Evolutionary conservation across 2,797 vertebrate species (phyloP).

Genomic region (Leuciscus waleckii): DNA sequence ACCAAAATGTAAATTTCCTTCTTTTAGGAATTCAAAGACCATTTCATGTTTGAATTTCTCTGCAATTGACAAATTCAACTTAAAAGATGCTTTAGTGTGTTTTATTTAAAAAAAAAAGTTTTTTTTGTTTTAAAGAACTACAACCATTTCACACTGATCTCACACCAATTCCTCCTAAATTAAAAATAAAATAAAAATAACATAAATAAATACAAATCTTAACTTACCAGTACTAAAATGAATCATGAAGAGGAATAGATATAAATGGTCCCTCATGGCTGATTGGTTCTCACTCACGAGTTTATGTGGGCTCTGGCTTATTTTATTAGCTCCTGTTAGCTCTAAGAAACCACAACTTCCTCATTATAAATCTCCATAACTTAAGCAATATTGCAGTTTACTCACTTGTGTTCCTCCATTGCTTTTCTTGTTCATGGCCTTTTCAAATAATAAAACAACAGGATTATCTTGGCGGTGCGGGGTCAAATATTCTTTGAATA

Average conservation of each 20-base stretch:
- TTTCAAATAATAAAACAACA: background rate
- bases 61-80: background rate
- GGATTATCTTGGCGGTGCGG: background rate
- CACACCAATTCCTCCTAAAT: background rate
- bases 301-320: background rate
- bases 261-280: background rate
- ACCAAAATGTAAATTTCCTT: background rate
- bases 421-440: background rate
- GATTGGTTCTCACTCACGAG: background rate
- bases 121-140: background rate
- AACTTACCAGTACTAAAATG: constrained; percentile 10
- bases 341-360: background rate
- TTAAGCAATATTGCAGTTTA: background rate
- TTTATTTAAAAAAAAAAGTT: background rate
- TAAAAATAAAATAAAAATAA: background rate
- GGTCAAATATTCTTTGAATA: background rate
- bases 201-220: background rate
- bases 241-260: background rate
- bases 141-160: background rate
- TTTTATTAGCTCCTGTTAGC: background rate
- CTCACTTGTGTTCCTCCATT: background rate
- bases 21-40: background rate
- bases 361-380: no score
- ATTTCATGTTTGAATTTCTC: background rate
- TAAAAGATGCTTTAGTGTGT: background rate